A percentile compares a stretch with the other conserved stretches of the same genome.
Conservation (phyloP, 2,888 invertebrate genomes). For the Campaea margaritaria region DNA sequence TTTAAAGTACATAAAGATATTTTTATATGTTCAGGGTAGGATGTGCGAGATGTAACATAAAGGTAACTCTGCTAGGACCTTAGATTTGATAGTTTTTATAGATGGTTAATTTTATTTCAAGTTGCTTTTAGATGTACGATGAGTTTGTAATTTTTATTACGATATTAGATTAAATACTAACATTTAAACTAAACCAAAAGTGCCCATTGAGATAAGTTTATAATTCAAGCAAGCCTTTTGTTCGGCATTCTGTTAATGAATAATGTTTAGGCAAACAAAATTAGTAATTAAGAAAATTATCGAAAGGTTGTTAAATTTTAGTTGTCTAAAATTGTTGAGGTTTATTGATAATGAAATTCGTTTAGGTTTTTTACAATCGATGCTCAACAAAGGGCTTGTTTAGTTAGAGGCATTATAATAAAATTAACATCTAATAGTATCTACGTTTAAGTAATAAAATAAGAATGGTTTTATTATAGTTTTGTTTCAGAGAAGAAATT, state of each 20-base stretch:
- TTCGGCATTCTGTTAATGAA: constrained; percentile 76
- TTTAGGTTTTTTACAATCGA: constrained; percentile 75
- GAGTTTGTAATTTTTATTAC: constrained; percentile 82
- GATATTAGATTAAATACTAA: constrained; percentile 83
- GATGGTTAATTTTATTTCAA: constrained; percentile 79
- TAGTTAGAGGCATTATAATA: constrained; percentile 76
- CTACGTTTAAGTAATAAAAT: constrained; percentile 77
- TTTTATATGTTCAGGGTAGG: constrained; percentile 83
- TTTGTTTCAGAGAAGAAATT: constrained; percentile 84
- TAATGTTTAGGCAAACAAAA: constrained; percentile 83
- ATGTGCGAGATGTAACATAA: constrained; percentile 75
- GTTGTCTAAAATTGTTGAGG: constrained; percentile 83
- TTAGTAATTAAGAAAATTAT: constrained; percentile 82
- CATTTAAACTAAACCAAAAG: constrained; percentile 85
- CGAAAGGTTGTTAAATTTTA: constrained; percentile 80
- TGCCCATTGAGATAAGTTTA: constrained; percentile 86
- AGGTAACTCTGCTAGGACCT: constrained; percentile 78
- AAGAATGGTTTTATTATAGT: constrained; percentile 83
- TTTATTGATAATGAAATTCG: constrained; percentile 71
- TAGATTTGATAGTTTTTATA: constrained; percentile 83
- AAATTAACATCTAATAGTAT: constrained; percentile 80
- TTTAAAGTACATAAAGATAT: constrained; percentile 80
- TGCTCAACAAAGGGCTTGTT: constrained; percentile 80
- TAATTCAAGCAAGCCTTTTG: constrained; percentile 80
- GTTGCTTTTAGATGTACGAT: constrained; percentile 81